These are phyloP conservation scores for Spisula solida DNA, from an alignment of 2,888 invertebrate genomes.

Conservation along the genomic window DNA sequence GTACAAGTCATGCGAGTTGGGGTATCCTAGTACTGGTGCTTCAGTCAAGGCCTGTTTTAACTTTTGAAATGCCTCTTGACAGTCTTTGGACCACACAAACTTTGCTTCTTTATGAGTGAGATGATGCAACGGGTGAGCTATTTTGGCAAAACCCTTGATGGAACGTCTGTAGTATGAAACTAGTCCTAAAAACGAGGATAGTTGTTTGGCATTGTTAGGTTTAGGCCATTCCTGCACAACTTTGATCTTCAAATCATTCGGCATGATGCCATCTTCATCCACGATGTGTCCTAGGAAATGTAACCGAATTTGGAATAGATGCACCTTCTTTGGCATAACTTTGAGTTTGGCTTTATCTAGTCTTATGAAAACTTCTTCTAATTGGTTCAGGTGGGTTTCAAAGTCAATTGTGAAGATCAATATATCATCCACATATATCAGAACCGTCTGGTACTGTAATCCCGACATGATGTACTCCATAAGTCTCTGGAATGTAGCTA, in stretches of 20 bases:
- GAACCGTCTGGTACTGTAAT: constrained; percentile 38
- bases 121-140: constrained; percentile 66
- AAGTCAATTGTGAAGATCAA: constrained; percentile 52
- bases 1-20: background rate
- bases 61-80: constrained; percentile 21
- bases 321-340: constrained; percentile 34
- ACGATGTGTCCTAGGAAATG: constrained; percentile 41
- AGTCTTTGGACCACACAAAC: constrained; percentile 57
- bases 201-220: constrained; percentile 29
- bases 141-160: constrained; percentile 60
- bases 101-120: constrained; percentile 43
- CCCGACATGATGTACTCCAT: too few species aligned
- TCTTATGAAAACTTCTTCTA: constrained; percentile 30
- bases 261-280: constrained; percentile 39
- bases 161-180: constrained; percentile 47
- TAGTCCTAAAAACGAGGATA: constrained; percentile 24
- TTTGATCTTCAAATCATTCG: constrained; percentile 25
- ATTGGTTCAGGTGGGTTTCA: constrained; percentile 37
- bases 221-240: constrained; percentile 12
- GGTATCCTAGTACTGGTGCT: background rate
- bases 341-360: constrained; percentile 36
- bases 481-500: too few species aligned
- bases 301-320: constrained; percentile 29
- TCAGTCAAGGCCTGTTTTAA: constrained; percentile 31
- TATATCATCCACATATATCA: constrained; percentile 36